Evolutionary conservation across 1,140 invertebrate genomes (phyloP), one percentile per base, ranked within the genome.

Genomic region (Pseudomyrmex cubaensis): DNA sequence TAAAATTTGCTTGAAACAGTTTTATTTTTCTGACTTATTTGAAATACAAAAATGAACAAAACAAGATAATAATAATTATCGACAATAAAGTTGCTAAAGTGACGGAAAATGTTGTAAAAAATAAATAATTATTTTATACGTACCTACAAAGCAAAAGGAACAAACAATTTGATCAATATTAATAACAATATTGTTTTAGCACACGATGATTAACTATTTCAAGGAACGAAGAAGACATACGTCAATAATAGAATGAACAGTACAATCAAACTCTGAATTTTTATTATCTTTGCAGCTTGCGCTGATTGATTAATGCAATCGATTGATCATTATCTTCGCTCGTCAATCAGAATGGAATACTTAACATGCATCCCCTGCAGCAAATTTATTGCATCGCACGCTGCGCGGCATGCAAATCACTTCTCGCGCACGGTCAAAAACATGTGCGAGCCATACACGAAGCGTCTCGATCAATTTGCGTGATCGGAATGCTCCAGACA

Each of bases 281-380:
- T 25, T 25, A 46, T 22, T 52, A 48, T 13, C 35, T 7, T 57
- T 15, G 35, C 63, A 12, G 75, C 13, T 56, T 2, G 52, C 35
- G 35, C 35, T 35, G 35, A 35, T 20, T 78, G 57, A 78, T 69
- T 48, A 48, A 70, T n/a, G 20, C 17, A 57, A 80, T 80, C 46
- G 54, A 72, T 80, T 35, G 66, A 9, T 46, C 20, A 20, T 50
- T 59, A 59, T 70, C 66, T 35, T 48, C 35, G 15, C 13, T 57
- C 20, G 10, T 59, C 44, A 72, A 20, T 80, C 48, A 48, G 46
- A 35, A 59, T 7, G 54, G 17, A 17, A 35, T 61, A 22, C 54
- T 72, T 13, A 35, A 72, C 46, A 70, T 50, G 52, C 64, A 35
- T 78, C 35, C 15, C 20, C 48, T 7, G 12, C 5, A 9, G 20